A percentile compares a stretch with the other conserved stretches of the same genome.
Evolutionary conservation across 2,113 vertebrate genomes (phyloP).

Genomic region (Eulemur rufifrons): DNA sequence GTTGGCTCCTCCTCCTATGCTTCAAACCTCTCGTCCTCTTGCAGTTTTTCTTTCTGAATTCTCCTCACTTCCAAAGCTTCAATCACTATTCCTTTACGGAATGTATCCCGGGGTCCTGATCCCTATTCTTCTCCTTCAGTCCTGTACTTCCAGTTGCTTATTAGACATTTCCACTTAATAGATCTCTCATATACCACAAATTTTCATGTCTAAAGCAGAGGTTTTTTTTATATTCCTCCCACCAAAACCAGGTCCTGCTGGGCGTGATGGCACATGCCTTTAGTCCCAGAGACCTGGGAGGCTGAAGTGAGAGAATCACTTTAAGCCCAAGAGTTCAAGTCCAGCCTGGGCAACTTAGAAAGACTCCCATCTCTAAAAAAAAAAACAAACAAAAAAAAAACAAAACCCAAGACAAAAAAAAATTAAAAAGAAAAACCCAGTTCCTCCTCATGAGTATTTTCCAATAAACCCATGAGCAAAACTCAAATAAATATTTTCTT

Average conservation of each 20-base stretch:
- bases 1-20: neutral
- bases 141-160: neutral
- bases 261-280: neutral
- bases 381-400: neutral
- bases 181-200: neutral
- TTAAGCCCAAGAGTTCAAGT: neutral
- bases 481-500: neutral
- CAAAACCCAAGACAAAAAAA: neutral
- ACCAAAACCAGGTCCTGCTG: neutral
- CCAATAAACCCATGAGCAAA: neutral
- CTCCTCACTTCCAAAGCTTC: neutral
- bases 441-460: neutral
- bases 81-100: neutral
- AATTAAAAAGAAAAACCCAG: neutral
- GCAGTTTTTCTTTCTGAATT: neutral
- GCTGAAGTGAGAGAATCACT: neutral
- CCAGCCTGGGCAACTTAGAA: neutral
- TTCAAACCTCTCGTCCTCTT: neutral
- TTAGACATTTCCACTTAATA: neutral
- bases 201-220: neutral
- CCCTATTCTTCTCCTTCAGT: neutral
- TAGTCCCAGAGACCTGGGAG: neutral
- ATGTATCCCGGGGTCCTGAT: neutral
- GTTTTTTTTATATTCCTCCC: neutral
- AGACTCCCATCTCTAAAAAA: neutral